A percentile compares a stretch with the other conserved stretches of the same genome.
Conservation (phyloP, 2,113 vertebrate species). For the Ceyx cyanopectus region DNA sequence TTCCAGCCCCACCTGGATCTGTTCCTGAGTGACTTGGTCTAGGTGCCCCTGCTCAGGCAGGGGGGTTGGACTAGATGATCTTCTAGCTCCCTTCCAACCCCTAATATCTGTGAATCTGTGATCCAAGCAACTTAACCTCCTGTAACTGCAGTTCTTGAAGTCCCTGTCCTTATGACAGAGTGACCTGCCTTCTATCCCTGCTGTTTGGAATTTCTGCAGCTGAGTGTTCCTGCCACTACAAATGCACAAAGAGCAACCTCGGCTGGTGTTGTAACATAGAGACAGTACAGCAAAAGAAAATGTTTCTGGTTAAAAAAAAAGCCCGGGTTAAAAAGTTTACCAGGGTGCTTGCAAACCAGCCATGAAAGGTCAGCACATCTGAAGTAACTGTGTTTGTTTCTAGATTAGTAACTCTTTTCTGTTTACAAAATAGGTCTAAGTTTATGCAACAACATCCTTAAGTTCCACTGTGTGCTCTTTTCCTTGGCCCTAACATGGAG, state of each 20-base stretch:
- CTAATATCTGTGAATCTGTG: no score
- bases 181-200: not conserved
- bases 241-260: not conserved
- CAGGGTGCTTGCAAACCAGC: not conserved
- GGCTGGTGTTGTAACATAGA: not conserved
- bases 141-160: not conserved
- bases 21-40: no score
- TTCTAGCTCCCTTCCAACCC: no score
- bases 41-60: no score
- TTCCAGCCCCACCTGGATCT: no score
- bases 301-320: not conserved
- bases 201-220: not conserved
- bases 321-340: not conserved
- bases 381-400: not conserved
- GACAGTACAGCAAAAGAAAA: not conserved
- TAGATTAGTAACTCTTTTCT: not conserved
- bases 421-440: not conserved
- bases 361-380: not conserved
- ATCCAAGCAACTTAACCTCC: not conserved
- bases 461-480: not conserved
- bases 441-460: not conserved
- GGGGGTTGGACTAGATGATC: no score
- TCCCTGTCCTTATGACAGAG: fast-evolving
- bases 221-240: not conserved
- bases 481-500: not conserved